A percentile compares a stretch with the other conserved stretches of the same genome.
Conservation (phyloP, 2,113 vertebrate species). For the Mesoclemmys tuberculata region DNA sequence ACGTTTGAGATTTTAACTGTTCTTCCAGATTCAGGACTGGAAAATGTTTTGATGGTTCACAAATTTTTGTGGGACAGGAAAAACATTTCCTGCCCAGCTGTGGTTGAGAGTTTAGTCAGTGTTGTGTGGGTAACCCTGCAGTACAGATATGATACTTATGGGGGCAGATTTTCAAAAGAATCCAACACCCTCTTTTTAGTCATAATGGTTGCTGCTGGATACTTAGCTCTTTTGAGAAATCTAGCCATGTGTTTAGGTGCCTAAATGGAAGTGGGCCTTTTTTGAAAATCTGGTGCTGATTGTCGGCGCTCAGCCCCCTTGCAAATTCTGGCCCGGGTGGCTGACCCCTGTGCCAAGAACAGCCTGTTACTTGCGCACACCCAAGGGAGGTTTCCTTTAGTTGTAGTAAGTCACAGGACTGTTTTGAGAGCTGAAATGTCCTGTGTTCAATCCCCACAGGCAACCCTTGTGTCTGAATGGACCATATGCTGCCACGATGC, state of each 20-base stretch:
- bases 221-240: neutral
- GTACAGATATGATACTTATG: neutral
- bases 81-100: neutral
- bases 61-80: neutral
- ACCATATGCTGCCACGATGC: neutral
- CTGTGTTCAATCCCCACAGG: neutral
- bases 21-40: neutral
- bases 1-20: neutral
- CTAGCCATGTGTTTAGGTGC: neutral
- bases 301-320: neutral
- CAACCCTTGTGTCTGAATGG: neutral
- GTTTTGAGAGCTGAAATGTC: neutral
- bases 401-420: neutral
- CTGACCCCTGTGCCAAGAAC: neutral
- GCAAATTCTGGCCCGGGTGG: rapidly evolving
- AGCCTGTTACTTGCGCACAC: neutral
- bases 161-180: neutral
- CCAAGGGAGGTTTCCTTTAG: neutral
- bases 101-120: neutral
- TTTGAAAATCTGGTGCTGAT: neutral
- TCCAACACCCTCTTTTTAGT: neutral
- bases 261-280: neutral
- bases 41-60: neutral
- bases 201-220: neutral
- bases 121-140: neutral